Conservation (phyloP, 2,888 invertebrate species). For the Diarsia dahlii region DNA sequence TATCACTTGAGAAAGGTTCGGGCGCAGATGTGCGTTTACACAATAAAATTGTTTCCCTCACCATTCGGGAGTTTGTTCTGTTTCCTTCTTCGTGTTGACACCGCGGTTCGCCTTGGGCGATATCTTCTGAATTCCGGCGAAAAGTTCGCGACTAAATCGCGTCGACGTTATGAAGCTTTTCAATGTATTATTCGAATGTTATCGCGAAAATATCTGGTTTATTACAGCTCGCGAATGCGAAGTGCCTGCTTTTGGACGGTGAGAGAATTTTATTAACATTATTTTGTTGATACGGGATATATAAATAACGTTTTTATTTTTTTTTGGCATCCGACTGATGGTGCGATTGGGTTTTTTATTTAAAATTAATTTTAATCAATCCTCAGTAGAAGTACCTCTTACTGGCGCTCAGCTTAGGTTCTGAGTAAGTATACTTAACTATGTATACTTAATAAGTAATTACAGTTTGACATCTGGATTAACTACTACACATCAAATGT, state of each 20-base stretch:
- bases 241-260: slow-evolving; percentile 68
- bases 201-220: slow-evolving; percentile 71
- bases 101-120: slow-evolving; percentile 53
- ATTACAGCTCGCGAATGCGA: slow-evolving; percentile 69
- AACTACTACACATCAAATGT: slow-evolving; percentile 14
- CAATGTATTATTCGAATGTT: slow-evolving; percentile 74
- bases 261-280: slow-evolving; percentile 69
- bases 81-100: slow-evolving; percentile 63
- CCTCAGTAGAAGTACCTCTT: neutral
- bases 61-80: slow-evolving; percentile 59
- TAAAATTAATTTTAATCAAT: neutral
- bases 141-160: slow-evolving; percentile 62
- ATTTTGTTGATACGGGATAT: slow-evolving; percentile 61
- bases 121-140: slow-evolving; percentile 62
- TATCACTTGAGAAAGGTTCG: slow-evolving; percentile 57
- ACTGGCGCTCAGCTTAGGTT: no score
- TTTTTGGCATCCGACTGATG: slow-evolving; percentile 35
- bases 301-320: slow-evolving; percentile 46
- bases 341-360: slow-evolving; percentile 12
- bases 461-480: slow-evolving; percentile 27
- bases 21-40: slow-evolving; percentile 66
- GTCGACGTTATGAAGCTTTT: slow-evolving; percentile 68
- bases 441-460: slow-evolving; percentile 1
- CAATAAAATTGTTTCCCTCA: slow-evolving; percentile 65
- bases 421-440: neutral